phyloP scores from a whole-genome alignment of 2,113 vertebrate genomes.

The Coreoperca whiteheadi region DNA sequence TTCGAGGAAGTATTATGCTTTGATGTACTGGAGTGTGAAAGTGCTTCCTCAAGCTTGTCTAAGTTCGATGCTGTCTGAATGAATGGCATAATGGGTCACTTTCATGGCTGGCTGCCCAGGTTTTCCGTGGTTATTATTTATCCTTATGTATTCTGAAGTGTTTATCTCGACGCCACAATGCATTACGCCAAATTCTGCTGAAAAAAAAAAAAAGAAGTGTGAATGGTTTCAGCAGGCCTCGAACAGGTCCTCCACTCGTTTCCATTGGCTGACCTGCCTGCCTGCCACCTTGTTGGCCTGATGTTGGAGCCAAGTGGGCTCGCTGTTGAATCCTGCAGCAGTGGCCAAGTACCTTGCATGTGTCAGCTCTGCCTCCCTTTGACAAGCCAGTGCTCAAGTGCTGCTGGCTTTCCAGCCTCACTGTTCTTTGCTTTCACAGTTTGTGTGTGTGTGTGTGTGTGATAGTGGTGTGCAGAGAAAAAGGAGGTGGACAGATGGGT shows the following conservation, averaged over 20 bases:
- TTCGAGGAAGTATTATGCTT: conserved; percentile 30
- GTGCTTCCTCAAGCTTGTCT: conserved; percentile 51
- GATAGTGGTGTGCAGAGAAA: background rate
- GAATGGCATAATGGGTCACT: conserved; percentile 61
- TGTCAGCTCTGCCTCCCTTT: conserved; percentile 49
- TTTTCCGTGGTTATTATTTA: conserved; percentile 49
- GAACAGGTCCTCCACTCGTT: conserved; percentile 13
- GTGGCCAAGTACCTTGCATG: conserved; percentile 44
- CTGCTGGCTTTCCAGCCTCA: conserved; percentile 4
- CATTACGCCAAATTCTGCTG: conserved; percentile 10
- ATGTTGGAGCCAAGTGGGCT: conserved; percentile 51
- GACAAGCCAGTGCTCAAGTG: conserved; percentile 30
- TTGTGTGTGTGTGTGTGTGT: background rate
- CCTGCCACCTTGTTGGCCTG: conserved; percentile 45
- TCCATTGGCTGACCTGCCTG: conserved; percentile 43
- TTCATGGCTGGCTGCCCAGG: conserved; percentile 55
- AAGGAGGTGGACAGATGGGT: background rate
- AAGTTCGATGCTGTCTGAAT: conserved; percentile 27
- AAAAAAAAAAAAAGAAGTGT: conserved; percentile 33
- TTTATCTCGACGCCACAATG: conserved; percentile 24
- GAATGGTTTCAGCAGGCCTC: conserved; percentile 42
- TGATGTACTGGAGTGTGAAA: conserved; percentile 55
- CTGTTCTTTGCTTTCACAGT: background rate
- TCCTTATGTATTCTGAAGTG: conserved; percentile 41
- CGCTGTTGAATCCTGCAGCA: conserved; percentile 42